Evolutionary conservation across 2,888 invertebrate genomes (phyloP), one percentile per base, ranked within the genome.

Genomic region (Ctenicera cuprea): DNA sequence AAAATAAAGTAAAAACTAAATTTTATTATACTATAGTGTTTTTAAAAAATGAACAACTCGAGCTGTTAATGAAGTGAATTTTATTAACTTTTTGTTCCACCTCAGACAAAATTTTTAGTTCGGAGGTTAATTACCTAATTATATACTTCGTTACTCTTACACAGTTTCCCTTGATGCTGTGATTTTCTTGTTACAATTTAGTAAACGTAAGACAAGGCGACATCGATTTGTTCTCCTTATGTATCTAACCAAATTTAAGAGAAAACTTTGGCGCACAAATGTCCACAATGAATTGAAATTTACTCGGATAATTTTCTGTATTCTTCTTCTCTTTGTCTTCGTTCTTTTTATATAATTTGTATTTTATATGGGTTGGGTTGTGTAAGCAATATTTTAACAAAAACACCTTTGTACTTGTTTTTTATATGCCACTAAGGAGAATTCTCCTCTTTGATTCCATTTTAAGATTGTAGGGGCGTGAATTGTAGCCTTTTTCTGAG

Each of bases 41-140:
- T 45, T 45, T 18, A 18, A 18, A 18, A 45, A 18, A 18, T 12
- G 22, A 20, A 54, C 22, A 22, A 9, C 30, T 16, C 4, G 14
- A 14, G 54, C 33, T 30, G 54, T 30, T 54, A 54, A 54, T 54
- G 30, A 54, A 54, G 54, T 54, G 26, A 16, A 14, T 54, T 54
- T 54, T 54, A 54, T 54, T 54, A 54, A 54, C 33, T 54, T 54
- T 33, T 54, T 48, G 9, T 16, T 16, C 14, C 18, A 48, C 3
- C 18, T 48, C 16, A 48, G n/a, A 7, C 26, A 33, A 33, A 54
- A 30, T 54, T 54, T 54, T 26, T 26, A 54, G 54, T 16, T 2
- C 12, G 54, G 33, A 54, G 30, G 54, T 54, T 54, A 54, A 54
- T 54, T 54, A 33, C 14, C 54, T 33, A 54, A 54, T 54, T 54